Conservation (phyloP, 2,797 vertebrate species). For the Fringilla coelebs region DNA sequence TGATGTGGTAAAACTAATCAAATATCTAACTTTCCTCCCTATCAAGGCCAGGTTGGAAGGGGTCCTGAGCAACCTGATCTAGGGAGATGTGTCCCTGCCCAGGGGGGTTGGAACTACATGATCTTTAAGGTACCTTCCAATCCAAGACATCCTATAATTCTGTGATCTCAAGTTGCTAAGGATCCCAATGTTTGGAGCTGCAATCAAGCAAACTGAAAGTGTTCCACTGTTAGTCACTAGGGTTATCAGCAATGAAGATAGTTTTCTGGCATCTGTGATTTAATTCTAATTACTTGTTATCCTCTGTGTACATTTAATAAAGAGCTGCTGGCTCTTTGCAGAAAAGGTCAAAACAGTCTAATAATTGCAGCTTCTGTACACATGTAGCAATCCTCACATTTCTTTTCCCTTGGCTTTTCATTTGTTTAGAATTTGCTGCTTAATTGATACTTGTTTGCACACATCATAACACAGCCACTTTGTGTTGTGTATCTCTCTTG, state of each 20-base stretch:
- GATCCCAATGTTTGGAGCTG: not conserved
- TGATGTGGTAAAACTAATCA: not conserved
- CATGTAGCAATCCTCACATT: not conserved
- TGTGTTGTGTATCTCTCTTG: not conserved
- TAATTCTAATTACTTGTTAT: conserved; percentile 38
- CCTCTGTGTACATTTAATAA: conserved; percentile 13
- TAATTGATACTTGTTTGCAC: not conserved
- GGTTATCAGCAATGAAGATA: not conserved
- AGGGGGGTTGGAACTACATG: rapidly evolving
- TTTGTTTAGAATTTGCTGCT: not conserved
- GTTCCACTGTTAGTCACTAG: not conserved
- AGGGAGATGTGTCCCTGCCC: not conserved
- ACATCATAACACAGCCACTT: not conserved
- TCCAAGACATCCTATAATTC: not conserved
- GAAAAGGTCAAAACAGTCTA: conserved; percentile 14
- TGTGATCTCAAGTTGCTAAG: not conserved
- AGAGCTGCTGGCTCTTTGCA: not conserved
- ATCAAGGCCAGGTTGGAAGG: not conserved
- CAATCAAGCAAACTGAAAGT: not conserved
- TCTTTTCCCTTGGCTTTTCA: not conserved
- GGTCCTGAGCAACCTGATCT: not conserved
- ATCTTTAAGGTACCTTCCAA: not conserved
- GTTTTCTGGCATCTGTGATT: not conserved
- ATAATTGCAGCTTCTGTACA: conserved; percentile 3
- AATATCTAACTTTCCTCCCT: not conserved